Evolutionary conservation across 1,140 invertebrate species (phyloP).

Genomic region (Sinella curviseta): DNA sequence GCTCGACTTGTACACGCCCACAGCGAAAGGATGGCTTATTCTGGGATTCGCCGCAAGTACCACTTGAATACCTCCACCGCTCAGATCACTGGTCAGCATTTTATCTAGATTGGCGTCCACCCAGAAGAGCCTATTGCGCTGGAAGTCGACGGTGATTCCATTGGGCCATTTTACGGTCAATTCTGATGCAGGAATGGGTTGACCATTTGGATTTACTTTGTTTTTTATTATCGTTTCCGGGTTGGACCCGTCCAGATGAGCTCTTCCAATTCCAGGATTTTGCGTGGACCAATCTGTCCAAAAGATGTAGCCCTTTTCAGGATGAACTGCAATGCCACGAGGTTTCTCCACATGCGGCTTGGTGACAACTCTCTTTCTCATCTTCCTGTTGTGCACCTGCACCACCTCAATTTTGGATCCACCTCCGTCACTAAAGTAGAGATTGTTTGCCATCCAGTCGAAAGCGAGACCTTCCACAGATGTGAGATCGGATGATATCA

Average conservation of each 20-base stretch:
- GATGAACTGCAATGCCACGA: conserved; percentile 84
- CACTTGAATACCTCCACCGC: not conserved
- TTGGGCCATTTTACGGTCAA: conserved; percentile 77
- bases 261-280: conserved; percentile 75
- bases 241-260: conserved; percentile 80
- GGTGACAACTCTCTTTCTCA: conserved; percentile 76
- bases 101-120: conserved; percentile 81
- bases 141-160: conserved; percentile 80
- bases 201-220: conserved; percentile 51
- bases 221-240: conserved; percentile 69
- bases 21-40: conserved; percentile 73
- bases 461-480: conserved; percentile 89
- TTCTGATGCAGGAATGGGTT: conserved; percentile 32
- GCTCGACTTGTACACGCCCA: conserved; percentile 78
- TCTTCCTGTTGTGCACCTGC: conserved; percentile 65
- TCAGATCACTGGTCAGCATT: not conserved
- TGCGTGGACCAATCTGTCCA: conserved; percentile 89
- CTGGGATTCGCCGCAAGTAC: not conserved
- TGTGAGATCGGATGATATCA: conserved; percentile 71
- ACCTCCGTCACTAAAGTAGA: conserved; percentile 87
- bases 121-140: conserved; percentile 80
- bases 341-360: conserved; percentile 73
- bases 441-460: conserved; percentile 88
- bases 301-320: conserved; percentile 74
- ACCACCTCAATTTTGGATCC: conserved; percentile 77